Base-by-base conservation (phyloP, 2,113 vertebrate species). In the Hydrolagus affinis region DNA sequence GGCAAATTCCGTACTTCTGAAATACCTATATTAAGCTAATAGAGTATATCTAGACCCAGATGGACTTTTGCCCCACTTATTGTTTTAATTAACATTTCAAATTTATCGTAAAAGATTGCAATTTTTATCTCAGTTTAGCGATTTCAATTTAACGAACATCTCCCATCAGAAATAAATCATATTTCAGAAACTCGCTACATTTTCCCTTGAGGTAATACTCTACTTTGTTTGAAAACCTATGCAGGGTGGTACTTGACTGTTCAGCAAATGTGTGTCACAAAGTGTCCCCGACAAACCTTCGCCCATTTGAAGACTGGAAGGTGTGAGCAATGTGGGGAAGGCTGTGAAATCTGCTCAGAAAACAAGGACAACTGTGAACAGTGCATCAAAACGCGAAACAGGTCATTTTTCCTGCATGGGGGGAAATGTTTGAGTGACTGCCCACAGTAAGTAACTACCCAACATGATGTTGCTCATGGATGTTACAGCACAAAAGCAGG, bases 201-300 rank as follows among this genome's bases (percentile, higher is more conserved):
- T 10, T 78, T 71, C 70, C 72, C 74, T 70, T 86, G 6, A 44
- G 44, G 44, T 6, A 44, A 44, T 44, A 44, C 44, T 44, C 2
- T 44, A 44, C 44, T 44, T 30, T 88, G 17, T 70, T 12, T 59
- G 80, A 21, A 56, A 8, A 17, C 3, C 32, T 85, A 86, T 87
- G 70, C 75, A 96, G 95, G 88, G 56, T 59, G 2, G 0, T 97
- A 94, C 88, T 91, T 98, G 87, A 88, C 88, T n/a, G 69, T 86
- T 15, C 85, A 7, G 0, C 88, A 91, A 68, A 86, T 57, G 21
- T 98, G 97, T 56, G 77, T 89, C 69, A 17, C 86, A 8, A 80
- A 3, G 19, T 98, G 97, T 87, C 95, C 95, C 0, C n/a, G 68
- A 44, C 93, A 93, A 75, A 94, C 86, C 0, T 96, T 96, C 90